These are phyloP conservation scores for Rattus rattus DNA, from an alignment of 2,113 vertebrate genomes.

Conservation along the genomic window DNA sequence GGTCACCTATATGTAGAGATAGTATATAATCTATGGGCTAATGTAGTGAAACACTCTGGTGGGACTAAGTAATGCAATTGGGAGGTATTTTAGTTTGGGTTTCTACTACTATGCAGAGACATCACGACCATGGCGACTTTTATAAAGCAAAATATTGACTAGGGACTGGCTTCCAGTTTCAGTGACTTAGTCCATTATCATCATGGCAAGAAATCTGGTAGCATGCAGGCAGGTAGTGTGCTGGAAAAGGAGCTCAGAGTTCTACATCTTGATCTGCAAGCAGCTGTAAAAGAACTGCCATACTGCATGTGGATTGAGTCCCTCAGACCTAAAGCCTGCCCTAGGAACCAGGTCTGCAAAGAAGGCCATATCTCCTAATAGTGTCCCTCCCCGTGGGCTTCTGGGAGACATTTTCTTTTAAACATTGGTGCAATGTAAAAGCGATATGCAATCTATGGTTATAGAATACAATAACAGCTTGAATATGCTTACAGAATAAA, in stretches of 20 bases:
- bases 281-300: background rate
- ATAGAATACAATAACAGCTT: background rate
- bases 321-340: background rate
- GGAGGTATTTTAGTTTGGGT: background rate
- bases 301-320: background rate
- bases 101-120: background rate
- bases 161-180: background rate
- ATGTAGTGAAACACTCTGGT: background rate
- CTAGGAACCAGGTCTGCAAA: background rate
- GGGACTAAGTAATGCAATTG: background rate
- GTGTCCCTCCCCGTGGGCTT: background rate
- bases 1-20: background rate
- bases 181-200: background rate
- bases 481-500: slow-evolving; percentile 34
- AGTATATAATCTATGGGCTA: background rate
- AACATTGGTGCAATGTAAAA: background rate
- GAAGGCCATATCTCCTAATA: background rate
- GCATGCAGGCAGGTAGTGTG: background rate
- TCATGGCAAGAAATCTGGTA: background rate
- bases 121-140: background rate
- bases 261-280: background rate
- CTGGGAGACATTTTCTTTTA: background rate
- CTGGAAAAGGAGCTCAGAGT: background rate
- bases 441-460: background rate
- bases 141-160: too few species aligned